Evolutionary conservation across 2,888 invertebrate species (phyloP).

Genomic region (Nephrotoma appendiculata): DNA sequence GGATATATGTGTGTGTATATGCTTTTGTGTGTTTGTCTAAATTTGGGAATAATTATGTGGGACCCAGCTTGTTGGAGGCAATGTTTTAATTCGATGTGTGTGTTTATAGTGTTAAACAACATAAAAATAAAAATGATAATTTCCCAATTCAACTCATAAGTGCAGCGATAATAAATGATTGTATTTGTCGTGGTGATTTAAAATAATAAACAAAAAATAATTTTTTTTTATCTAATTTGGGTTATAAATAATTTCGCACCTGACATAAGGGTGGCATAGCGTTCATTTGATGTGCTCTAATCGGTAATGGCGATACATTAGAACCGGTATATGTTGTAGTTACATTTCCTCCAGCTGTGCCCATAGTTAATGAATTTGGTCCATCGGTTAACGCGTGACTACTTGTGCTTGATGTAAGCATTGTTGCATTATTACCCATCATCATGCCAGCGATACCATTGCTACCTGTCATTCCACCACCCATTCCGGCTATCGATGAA

Average conservation of each 20-base stretch:
- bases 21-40: not conserved
- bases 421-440: conserved; percentile 24
- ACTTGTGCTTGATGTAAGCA: conserved; percentile 49
- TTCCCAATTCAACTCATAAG: not conserved
- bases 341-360: conserved; percentile 20
- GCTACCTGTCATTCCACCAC: not conserved
- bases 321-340: conserved; percentile 17
- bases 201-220: not conserved
- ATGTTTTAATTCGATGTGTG: not conserved
- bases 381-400: conserved; percentile 46
- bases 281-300: conserved; percentile 34
- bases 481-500: conserved; percentile 4
- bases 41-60: not conserved
- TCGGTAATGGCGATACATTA: conserved; percentile 27
- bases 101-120: not conserved
- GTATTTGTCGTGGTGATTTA: not conserved
- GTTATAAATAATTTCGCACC: conserved; percentile 19
- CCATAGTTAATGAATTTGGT: conserved; percentile 34
- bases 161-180: not conserved
- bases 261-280: conserved; percentile 34
- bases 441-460: conserved; percentile 6
- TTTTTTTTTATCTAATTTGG: not conserved
- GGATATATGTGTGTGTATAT: not conserved
- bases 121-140: not conserved
- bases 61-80: not conserved